These are phyloP conservation scores for Passer montanus DNA, from an alignment of 2,113 vertebrate genomes.

Conservation along the genomic window DNA sequence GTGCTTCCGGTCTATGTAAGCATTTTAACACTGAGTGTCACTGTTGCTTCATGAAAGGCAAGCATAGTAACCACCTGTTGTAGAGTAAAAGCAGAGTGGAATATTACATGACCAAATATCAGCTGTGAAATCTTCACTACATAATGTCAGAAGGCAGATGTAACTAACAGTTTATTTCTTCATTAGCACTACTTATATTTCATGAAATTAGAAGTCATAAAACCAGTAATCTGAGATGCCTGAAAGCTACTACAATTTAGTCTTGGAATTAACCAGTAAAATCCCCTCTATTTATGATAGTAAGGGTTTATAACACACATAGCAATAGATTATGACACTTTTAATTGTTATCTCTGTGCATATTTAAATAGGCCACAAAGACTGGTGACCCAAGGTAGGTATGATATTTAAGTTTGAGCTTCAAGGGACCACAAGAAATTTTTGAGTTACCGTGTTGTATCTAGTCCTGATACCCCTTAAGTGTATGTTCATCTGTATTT, in stretches of 20 bases:
- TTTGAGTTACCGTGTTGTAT: background rate
- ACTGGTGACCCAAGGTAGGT: background rate
- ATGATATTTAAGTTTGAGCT: background rate
- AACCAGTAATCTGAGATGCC: background rate
- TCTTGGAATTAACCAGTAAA: background rate
- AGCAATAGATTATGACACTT: background rate
- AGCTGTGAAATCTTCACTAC: background rate
- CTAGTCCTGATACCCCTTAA: background rate
- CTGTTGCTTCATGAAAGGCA: constrained; percentile 2
- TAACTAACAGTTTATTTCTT: constrained; percentile 7
- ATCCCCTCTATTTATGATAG: background rate
- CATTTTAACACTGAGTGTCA: constrained; percentile 57
- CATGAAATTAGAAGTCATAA: background rate
- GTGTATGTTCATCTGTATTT: background rate
- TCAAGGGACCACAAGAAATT: background rate
- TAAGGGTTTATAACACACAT: background rate
- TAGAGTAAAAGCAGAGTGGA: background rate
- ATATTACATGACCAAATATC: background rate
- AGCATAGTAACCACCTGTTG: background rate
- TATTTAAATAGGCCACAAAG: background rate
- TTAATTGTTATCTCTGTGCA: background rate
- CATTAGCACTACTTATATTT: background rate
- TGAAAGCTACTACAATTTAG: background rate
- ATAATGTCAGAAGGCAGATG: constrained; percentile 12
- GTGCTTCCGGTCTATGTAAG: background rate